Base-by-base conservation (phyloP, 2,888 invertebrate genomes). In the Lissocephala sabroskyi region DNA sequence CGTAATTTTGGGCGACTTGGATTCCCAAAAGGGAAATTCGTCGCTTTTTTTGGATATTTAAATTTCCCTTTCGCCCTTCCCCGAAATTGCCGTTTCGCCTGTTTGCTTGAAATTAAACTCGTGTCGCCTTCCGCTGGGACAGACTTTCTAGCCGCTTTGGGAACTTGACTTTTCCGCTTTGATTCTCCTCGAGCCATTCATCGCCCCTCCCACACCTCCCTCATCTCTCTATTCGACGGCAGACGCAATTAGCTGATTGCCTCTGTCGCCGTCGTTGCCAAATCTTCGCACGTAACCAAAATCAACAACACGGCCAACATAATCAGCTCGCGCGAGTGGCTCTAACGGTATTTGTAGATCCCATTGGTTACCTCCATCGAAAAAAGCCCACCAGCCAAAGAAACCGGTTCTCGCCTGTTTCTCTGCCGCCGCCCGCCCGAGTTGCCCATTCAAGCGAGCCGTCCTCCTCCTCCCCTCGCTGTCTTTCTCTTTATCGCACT, bases 331-430 rank as follows among this genome's bases (percentile, higher is more conserved):
- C 45, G 37, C 48, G 30, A 26, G 35, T 14, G 14, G 58, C 52
- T 58, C 71, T 68, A 75, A 68, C 68, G 68, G 68, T 66, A 64
- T 56, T 71, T 70, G 56, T 52, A 44, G 53, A 54, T 56, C 48
- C 52, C 28, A 18, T 42, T 45, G 46, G 40, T 48, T n/a, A n/a
- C n/a, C n/a, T 45, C 45, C 48, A 58, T 66, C 54, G 54, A 62
- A 54, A 49, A 57, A 64, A 52, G 35, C 3, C 3, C 23, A 5
- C 23, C 23, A 23, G 23, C 23, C 23, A 23, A 7, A 7, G 23
- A 52, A 74, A 68, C 75, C 71, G 59, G 65, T 65, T 61, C 41
- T 59, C 41, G 45, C 40, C 50, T 50, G 43, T 37, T 49, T 49
- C 26, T 18, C 42, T 35, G 23, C 7, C 48, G 57, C 42, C 30